Evolutionary conservation across 2,888 invertebrate species (phyloP).

Genomic region (Uropetala carovei): DNA sequence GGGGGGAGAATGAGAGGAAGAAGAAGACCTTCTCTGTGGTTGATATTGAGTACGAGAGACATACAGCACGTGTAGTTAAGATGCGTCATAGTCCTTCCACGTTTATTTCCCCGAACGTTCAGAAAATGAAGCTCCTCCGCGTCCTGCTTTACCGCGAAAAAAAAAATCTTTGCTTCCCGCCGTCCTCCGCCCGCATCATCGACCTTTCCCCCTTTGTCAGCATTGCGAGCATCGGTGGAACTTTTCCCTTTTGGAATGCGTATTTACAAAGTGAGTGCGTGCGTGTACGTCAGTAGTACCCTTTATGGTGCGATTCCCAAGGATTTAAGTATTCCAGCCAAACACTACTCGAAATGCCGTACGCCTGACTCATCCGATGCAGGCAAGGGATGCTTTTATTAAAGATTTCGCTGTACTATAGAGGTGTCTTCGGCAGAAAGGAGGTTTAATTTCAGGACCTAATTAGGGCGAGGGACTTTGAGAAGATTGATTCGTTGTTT

Average conservation of each 20-base stretch:
- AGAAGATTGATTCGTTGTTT: neutral
- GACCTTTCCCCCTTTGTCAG: neutral
- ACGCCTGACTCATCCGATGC: neutral
- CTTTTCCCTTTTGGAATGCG: no score
- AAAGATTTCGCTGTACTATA: neutral
- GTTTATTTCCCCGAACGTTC: no score
- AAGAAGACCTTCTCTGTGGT: neutral
- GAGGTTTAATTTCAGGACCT: neutral
- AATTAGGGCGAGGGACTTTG: neutral
- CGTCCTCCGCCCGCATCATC: neutral
- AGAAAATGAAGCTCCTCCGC: no score
- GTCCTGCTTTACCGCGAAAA: no score
- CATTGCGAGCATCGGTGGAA: no score
- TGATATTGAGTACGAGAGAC: neutral
- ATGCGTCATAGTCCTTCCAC: neutral
- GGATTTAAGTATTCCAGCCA: no score
- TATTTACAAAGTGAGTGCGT: no score
- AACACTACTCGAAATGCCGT: no score
- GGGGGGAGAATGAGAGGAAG: no score
- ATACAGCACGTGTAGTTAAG: conserved; percentile 14
- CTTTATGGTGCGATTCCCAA: no score
- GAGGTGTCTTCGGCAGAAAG: neutral
- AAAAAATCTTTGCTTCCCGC: no score
- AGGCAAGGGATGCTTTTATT: neutral
- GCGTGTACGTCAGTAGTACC: no score